Percentiles rank a stretch among this genome's conserved stretches.
These are phyloP conservation scores for Diploptera punctata DNA, from an alignment of 2,888 invertebrate genomes.

Conservation along the genomic window DNA sequence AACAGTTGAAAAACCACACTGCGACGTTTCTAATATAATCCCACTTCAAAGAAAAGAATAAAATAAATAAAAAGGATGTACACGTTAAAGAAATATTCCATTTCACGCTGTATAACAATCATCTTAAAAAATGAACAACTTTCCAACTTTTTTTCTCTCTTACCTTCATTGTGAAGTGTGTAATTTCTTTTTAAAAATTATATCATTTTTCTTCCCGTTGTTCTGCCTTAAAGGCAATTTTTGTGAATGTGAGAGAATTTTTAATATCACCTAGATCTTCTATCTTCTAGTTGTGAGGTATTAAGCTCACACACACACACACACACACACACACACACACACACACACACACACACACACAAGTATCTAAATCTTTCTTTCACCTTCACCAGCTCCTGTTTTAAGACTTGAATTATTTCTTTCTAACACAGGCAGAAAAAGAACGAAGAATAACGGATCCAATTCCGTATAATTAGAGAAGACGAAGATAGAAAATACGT, in stretches of 20 bases:
- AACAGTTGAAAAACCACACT: too few species aligned
- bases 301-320: too few species aligned
- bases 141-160: neutral
- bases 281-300: neutral
- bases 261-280: neutral
- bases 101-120: neutral
- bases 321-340: too few species aligned
- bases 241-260: slow-evolving; percentile 3
- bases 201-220: slow-evolving; percentile 14
- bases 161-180: too few species aligned
- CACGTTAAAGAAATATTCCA: too few species aligned
- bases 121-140: neutral
- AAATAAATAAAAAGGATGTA: too few species aligned
- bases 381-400: neutral
- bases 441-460: neutral
- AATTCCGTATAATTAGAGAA: neutral
- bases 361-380: slow-evolving; percentile 4
- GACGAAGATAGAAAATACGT: neutral
- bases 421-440: neutral
- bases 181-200: slow-evolving; percentile 8
- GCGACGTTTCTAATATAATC: too few species aligned
- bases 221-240: slow-evolving; percentile 1
- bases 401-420: neutral
- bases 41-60: too few species aligned
- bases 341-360: neutral